Conservation (phyloP, 2,888 invertebrate species). For the Petrolisthes cinctipes region DNA sequence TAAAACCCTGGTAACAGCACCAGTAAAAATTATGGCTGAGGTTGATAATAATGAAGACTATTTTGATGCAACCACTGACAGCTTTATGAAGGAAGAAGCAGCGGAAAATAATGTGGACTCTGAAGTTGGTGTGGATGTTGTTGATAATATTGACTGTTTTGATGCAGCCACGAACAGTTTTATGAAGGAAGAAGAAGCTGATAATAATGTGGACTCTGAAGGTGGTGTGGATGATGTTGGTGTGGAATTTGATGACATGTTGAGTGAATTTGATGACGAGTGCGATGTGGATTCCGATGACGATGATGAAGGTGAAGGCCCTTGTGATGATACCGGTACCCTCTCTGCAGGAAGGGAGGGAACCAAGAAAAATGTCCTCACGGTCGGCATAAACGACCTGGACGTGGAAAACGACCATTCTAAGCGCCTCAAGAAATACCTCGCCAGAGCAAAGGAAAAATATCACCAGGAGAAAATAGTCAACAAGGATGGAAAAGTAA, state of each 20-base stretch:
- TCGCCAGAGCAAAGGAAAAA: constrained; percentile 31
- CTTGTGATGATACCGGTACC: background rate
- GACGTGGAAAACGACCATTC: constrained; percentile 9
- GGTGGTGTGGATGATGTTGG: background rate
- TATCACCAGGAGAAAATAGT: constrained; percentile 49
- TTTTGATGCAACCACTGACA: constrained; percentile 21
- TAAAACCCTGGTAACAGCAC: background rate
- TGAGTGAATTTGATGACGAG: constrained; percentile 19
- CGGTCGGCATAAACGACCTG: constrained; percentile 39
- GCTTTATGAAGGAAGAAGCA: constrained; percentile 31
- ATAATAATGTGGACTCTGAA: background rate
- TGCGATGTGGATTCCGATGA: constrained; percentile 22
- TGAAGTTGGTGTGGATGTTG: too few relatives aligned
- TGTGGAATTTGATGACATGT: constrained; percentile 30
- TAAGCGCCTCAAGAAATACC: constrained; percentile 29
- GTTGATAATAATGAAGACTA: background rate
- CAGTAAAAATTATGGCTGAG: background rate
- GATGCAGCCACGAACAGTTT: constrained; percentile 24
- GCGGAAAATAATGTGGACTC: background rate
- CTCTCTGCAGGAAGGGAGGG: background rate
- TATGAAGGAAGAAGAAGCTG: constrained; percentile 27
- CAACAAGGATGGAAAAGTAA: constrained; percentile 41
- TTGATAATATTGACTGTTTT: too few relatives aligned
- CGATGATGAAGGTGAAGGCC: background rate
- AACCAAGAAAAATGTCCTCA: constrained; percentile 25